Base-by-base conservation (phyloP, 2,888 invertebrate genomes). In the Hirtodrosophila duncani region DNA sequence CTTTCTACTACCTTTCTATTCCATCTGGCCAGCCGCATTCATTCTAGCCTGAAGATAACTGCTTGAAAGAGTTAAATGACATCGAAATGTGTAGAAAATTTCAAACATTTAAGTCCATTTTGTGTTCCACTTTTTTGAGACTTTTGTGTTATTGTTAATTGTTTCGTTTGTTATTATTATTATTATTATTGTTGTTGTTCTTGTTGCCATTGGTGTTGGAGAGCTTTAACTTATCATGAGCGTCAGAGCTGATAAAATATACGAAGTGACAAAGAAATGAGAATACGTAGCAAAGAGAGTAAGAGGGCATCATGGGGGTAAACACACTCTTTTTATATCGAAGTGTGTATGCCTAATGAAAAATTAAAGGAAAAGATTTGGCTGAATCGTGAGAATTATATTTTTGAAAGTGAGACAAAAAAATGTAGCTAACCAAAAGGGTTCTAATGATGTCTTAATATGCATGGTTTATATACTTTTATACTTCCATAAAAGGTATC, bases 81-180 rank as follows among this genome's bases (percentile, higher is more conserved):
- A n/a, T n/a, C n/a, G n/a, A n/a, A n/a, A n/a, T 51, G 41, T 72
- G 45, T 52, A 39, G 48, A 26, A 33, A 39, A 33, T 33, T n/a
- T n/a, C n/a, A 43, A 30, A 52, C 50, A 57, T 43, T 41, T 44
- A 43, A 39, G 52, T 51, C 63, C 44, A 60, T 37, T 57, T 43
- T 50, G 38, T 77, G 74, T 48, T 60, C 63, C 27, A 66, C 21
- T 59, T 29, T 39, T 57, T 69, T 51, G 38, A 34, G 39, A 14
- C 29, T 34, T 44, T 63, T 51, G n/a, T 51, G 57, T 41, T 57
- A 57, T 68, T 60, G 69, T 55, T 71, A 68, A 71, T 71, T 71
- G 78, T 69, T 56, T 58, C 48, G 52, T 56, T 66, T 68, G 57
- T 61, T 58, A 57, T 71, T 58, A 46, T 51, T 50, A 51, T 60